Evolutionary conservation across 2,888 invertebrate genomes (phyloP), one percentile per base, ranked within the genome.

Genomic region (Bellardia bayeri): DNA sequence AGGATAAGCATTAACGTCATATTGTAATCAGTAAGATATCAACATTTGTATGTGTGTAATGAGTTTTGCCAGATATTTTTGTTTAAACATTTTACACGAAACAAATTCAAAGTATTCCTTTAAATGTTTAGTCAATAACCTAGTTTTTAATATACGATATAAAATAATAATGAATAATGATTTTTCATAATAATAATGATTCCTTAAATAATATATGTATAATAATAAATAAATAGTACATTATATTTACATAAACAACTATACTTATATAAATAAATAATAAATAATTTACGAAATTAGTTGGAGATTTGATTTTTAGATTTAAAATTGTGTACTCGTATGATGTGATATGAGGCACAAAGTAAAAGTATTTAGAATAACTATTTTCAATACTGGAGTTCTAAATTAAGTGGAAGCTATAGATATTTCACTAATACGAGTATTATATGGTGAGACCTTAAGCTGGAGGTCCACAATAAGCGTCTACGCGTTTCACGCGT

Each of bases 101-200:
- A 80, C 61, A 75, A 76, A 81, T 74, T 16, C 68, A 85, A 79
- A 85, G 84, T 85, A 85, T 85, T 85, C 74, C 79, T 78, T 74
- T 42, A 42, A 80, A 85, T 71, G 14, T 71, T 63, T 56, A 85
- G 80, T 81, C 11, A 49, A 69, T 69, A 71, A 69, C 42, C 16
- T 69, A 85, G 69, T 64, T 80, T 40, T 85, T 76, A 85, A 45
- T 56, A 9, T 33, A 64, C 37, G 23, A 51, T 76, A 54, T 45
- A n/a, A 42, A 74, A 72, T 74, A 37, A 74, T 23, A 23, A 23
- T 23, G 23, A 23, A 23, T 23, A 23, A 23, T n/a, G n/a, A n/a
- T n/a, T 68, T 71, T 37, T 3, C 56, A 54, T 61, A 69, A 11
- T 11, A 6, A 80, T 56, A 23, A 69, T 75, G 54, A 78, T 78